Conservation (phyloP, 2,797 vertebrate species). For the Oreochromis mossambicus region DNA sequence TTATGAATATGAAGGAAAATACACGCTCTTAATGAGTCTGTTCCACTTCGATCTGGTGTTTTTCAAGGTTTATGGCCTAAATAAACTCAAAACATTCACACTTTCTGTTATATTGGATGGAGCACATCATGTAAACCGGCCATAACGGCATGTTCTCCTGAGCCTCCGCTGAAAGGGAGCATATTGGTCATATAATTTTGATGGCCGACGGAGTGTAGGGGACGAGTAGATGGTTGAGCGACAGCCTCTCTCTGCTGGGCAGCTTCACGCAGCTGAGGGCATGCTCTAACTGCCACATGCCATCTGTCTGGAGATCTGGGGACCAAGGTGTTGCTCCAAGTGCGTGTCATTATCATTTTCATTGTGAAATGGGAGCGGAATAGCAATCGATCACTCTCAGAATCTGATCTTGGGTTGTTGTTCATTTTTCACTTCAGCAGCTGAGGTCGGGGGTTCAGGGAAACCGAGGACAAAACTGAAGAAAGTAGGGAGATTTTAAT, state of each 20-base stretch:
- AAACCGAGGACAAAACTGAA: not conserved
- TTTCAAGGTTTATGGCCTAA: constrained; percentile 6
- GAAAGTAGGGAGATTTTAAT: constrained; percentile 1
- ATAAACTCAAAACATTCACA: not conserved
- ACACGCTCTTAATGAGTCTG: not conserved
- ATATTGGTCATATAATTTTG: constrained; percentile 54
- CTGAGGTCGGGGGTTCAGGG: not conserved
- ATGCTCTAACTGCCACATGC: constrained; percentile 35
- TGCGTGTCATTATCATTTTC: constrained; percentile 4
- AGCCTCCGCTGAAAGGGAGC: constrained; percentile 15
- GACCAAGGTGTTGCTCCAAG: constrained; percentile 39
- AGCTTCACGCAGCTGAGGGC: constrained; percentile 37
- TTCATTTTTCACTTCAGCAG: constrained; percentile 5
- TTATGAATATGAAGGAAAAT: not conserved
- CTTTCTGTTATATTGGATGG: not conserved
- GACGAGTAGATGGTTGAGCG: constrained; percentile 2
- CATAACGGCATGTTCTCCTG: constrained; percentile 17
- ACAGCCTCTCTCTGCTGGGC: constrained; percentile 6
- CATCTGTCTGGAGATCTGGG: constrained; percentile 52
- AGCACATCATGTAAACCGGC: constrained; percentile 30
- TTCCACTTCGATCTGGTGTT: not conserved
- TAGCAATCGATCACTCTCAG: not conserved
- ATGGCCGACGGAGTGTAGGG: constrained; percentile 13
- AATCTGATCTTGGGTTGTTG: not conserved
- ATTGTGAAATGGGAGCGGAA: not conserved